Evolutionary conservation across 2,888 invertebrate species (phyloP).

Genomic region (Stomorhina lunata): DNA sequence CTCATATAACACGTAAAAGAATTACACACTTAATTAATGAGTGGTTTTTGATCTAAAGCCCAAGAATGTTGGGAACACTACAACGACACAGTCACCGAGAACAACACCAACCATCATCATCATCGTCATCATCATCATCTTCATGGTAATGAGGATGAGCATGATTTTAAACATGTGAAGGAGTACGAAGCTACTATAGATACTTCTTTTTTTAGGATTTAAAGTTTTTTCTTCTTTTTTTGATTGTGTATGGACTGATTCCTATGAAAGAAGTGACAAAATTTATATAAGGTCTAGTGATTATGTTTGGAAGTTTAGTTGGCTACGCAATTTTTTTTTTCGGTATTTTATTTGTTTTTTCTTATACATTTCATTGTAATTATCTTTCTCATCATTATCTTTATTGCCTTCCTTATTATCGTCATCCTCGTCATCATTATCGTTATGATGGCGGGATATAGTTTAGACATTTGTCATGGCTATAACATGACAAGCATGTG

Average conservation of each 20-base stretch:
- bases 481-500: conserved; percentile 60
- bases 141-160: not conserved
- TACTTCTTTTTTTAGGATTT: conserved; percentile 19
- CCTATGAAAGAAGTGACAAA: conserved; percentile 60
- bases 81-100: not conserved
- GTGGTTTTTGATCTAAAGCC: conserved; percentile 71
- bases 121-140: not conserved
- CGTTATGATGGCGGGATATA: conserved; percentile 46
- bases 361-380: conserved; percentile 11
- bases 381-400: conserved; percentile 13
- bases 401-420: conserved; percentile 42
- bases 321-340: not conserved
- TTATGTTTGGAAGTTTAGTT: conserved; percentile 25
- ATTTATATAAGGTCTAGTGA: conserved; percentile 59
- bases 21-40: conserved; percentile 79
- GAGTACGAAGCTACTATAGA: not conserved
- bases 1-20: conserved; percentile 65
- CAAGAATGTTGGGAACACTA: conserved; percentile 13
- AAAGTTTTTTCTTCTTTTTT: conserved; percentile 10
- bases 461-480: conserved; percentile 64
- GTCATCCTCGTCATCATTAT: not conserved
- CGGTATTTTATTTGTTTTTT: not conserved
- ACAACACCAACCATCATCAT: not conserved
- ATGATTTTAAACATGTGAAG: not conserved
- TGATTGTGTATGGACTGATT: conserved; percentile 6